These are phyloP conservation scores for Halictus rubicundus DNA, from an alignment of 1,140 invertebrate species.

Conservation along the genomic window DNA sequence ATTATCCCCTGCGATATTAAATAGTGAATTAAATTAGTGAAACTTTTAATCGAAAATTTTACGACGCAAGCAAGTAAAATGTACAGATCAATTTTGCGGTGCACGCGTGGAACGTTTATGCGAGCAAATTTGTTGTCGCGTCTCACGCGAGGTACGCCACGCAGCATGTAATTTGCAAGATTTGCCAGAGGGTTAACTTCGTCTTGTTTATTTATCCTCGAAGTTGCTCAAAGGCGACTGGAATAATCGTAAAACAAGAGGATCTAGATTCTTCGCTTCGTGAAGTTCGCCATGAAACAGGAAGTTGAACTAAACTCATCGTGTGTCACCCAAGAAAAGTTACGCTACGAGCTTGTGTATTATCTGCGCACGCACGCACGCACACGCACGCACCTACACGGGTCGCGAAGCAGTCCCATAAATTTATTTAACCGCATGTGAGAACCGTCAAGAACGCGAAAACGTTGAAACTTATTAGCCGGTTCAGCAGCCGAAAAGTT, in stretches of 20 bases:
- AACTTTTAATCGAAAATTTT: too few species aligned
- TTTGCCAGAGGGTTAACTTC: too few species aligned
- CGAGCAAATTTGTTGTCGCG: too few species aligned
- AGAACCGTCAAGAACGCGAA: not conserved
- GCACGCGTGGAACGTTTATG: too few species aligned
- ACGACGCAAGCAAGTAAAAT: too few species aligned
- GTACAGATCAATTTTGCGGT: too few species aligned
- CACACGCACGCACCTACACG: too few species aligned
- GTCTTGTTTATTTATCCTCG: not conserved
- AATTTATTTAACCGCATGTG: constrained; percentile 1
- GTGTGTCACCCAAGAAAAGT: not conserved
- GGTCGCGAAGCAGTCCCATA: not conserved
- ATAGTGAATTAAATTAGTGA: too few species aligned
- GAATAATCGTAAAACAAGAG: not conserved
- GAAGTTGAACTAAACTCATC: not conserved
- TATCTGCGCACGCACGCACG: not conserved
- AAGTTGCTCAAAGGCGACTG: not conserved
- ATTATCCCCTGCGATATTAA: too few species aligned
- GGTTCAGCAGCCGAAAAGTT: not conserved
- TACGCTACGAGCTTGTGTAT: not conserved
- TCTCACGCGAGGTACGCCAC: too few species aligned
- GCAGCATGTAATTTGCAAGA: too few species aligned
- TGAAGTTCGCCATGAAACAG: not conserved
- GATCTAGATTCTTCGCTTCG: not conserved
- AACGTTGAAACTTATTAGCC: not conserved